Conservation (phyloP, 2,888 invertebrate species). For the Trichopoda pennipes region DNA sequence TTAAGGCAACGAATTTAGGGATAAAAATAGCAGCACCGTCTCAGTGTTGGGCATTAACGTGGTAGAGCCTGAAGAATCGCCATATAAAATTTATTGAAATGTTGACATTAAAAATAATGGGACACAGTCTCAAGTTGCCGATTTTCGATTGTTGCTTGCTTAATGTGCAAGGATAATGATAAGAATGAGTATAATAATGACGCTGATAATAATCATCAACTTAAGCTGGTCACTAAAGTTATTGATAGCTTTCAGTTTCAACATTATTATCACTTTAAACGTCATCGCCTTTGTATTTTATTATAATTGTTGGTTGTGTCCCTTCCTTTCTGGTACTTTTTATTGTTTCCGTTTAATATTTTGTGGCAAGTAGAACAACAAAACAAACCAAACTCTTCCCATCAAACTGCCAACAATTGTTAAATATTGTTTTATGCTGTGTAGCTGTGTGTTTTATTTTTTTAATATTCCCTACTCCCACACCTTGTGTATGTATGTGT, state of each 20-base stretch:
- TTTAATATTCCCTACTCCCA: conserved; percentile 23
- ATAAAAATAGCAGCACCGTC: conserved; percentile 16
- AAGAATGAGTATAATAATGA: no score
- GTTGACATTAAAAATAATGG: conserved; percentile 57
- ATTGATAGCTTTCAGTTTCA: conserved; percentile 19
- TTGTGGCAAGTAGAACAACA: conserved; percentile 31
- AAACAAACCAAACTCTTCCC: conserved; percentile 12
- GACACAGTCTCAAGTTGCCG: conserved; percentile 45
- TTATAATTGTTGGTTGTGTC: conserved; percentile 43
- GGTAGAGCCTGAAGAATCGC: conserved; percentile 27
- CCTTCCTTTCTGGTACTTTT: conserved; percentile 49
- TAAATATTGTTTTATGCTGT: not conserved
- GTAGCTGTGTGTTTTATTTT: not conserved
- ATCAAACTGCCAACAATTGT: conserved; percentile 28
- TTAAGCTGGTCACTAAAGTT: conserved; percentile 44
- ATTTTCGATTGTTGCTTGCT: conserved; percentile 18
- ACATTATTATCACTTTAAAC: conserved; percentile 27
- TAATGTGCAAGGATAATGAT: no score
- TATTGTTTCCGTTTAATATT: conserved; percentile 67
- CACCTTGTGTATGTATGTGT: conserved; percentile 46
- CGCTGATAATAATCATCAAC: conserved; percentile 31
- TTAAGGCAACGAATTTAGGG: conserved; percentile 18
- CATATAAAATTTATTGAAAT: conserved; percentile 64
- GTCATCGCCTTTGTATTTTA: conserved; percentile 45
- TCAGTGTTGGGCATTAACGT: not conserved